These are phyloP conservation scores for Brachymystax lenok DNA, from an alignment of 2,797 vertebrate genomes.

Conservation along the genomic window DNA sequence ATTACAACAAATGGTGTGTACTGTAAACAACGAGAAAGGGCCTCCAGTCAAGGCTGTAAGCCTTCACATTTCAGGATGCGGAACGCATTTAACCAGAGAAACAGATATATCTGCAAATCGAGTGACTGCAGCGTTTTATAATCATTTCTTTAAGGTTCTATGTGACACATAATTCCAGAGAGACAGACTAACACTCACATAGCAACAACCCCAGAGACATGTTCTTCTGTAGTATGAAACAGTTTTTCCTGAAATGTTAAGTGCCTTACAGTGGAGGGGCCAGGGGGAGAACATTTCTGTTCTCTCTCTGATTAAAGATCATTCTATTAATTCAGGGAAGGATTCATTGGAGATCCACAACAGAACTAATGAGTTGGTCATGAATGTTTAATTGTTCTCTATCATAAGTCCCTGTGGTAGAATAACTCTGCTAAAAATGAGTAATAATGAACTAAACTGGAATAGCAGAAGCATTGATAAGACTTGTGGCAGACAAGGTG, in stretches of 20 bases:
- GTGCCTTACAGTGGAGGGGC: not conserved
- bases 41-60: not conserved
- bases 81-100: not conserved
- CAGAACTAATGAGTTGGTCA: slow-evolving; percentile 6
- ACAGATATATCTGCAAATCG: not conserved
- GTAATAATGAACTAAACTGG: not conserved
- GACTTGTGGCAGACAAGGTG: not conserved
- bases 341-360: not conserved
- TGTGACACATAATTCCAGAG: not conserved
- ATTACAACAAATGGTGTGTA: not conserved
- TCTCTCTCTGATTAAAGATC: not conserved
- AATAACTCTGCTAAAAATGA: not conserved
- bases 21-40: not conserved
- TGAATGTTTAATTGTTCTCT: slow-evolving; percentile 8
- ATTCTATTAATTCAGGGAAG: not conserved
- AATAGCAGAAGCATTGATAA: not conserved
- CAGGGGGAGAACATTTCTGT: slow-evolving; percentile 3
- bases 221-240: not conserved
- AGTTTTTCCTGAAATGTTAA: not conserved
- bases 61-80: not conserved
- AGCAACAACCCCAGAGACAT: not conserved
- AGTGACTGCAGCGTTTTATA: not conserved
- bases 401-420: not conserved
- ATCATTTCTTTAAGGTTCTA: not conserved
- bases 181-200: not conserved